These are phyloP conservation scores for Apamea crenata DNA, from an alignment of 2,888 invertebrate species.

Conservation along the genomic window DNA sequence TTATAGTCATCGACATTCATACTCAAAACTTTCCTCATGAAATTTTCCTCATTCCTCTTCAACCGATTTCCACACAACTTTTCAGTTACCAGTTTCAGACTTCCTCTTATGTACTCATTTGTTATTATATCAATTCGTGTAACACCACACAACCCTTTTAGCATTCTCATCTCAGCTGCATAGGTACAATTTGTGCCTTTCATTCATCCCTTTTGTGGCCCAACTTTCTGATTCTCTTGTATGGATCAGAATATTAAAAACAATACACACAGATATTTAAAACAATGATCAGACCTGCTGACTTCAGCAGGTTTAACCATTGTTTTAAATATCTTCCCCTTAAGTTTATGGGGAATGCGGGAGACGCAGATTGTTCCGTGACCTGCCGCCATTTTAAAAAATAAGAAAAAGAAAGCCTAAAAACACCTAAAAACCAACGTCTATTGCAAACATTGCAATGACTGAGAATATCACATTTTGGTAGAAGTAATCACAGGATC, in stretches of 20 bases:
- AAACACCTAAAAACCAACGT: not conserved
- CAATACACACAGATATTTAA: too few relatives aligned
- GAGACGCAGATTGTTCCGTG: not conserved
- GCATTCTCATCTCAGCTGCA: not conserved
- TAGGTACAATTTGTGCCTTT: not conserved
- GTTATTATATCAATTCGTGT: too few relatives aligned
- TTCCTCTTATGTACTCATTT: not conserved
- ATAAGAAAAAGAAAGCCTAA: not conserved
- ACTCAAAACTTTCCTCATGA: not conserved
- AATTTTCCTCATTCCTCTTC: not conserved
- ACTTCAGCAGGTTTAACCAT: too few relatives aligned
- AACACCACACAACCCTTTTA: too few relatives aligned
- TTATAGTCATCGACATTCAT: not conserved
- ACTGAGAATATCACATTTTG: not conserved
- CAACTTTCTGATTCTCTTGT: not conserved
- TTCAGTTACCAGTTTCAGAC: not conserved
- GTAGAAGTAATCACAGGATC: not conserved
- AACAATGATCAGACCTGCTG: too few relatives aligned
- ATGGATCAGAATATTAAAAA: too few relatives aligned
- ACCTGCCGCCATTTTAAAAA: not conserved
- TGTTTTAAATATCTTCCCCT: too few relatives aligned
- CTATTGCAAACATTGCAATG: not conserved
- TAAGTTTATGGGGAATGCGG: not conserved
- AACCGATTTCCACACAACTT: not conserved
- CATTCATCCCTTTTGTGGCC: not conserved